Base-by-base conservation (phyloP, 2,113 vertebrate species). In the Pandion haliaetus region DNA sequence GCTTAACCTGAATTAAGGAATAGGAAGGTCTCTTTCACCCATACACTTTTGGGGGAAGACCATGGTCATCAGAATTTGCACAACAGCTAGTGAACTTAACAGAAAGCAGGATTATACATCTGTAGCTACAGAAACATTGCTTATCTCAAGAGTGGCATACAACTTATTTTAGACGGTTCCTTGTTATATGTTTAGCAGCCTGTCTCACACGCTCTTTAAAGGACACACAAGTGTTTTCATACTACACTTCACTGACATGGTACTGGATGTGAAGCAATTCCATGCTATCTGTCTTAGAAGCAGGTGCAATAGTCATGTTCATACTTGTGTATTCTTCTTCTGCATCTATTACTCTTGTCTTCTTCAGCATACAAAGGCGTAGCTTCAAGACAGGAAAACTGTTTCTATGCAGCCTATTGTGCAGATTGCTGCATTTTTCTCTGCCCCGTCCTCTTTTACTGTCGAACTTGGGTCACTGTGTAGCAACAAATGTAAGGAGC, bases 401-500 rank as follows among this genome's bases (percentile, higher is more conserved):
- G 14, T 89, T 84, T 42, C 15, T 79, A 31, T 1, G 1, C n/a
- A 80, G 54, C 10, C 47, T 61, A 7, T 44, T 29, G 26, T 59
- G 20, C 40, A 89, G 32, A 74, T 19, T 31, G 23, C 25, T 67
- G 25, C 15, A 28, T n/a, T 83, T 77, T 61, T 34, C 47, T 36
- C 50, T 59, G 38, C 6, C 31, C 21, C 8, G 6, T 73, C 29
- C 19, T 49, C 52, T 31, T 16, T 19, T 54, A 5, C 29, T 34
- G 3, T 44, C 0, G 1, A 62, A 31, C 28, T 50, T 69, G 73
- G 25, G 18, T 49, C 1, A 0, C 5, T 20, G 18, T 25, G 18
- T 42, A 67, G 12, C 14, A 73, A 73, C 14, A 55, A 38, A 69
- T 21, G 14, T 29, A 36, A 79, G 38, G 26, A 73, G 31, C 8